A percentile compares a stretch with the other conserved stretches of the same genome.
Evolutionary conservation across 2,113 vertebrate species (phyloP).

Genomic region (Clarias macrocephalus): DNA sequence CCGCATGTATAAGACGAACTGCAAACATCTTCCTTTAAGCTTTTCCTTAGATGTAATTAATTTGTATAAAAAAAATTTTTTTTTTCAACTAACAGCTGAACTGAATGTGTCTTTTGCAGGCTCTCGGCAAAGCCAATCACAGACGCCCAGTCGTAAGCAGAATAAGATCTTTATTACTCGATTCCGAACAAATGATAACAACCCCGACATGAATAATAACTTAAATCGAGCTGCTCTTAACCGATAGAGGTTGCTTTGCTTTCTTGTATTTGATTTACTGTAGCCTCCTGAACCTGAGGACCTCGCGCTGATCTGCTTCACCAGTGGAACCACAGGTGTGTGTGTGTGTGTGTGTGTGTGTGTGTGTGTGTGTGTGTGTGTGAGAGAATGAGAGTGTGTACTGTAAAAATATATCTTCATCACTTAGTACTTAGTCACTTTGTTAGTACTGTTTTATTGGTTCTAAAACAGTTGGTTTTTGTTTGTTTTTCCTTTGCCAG

Average conservation of each 20-base stretch:
- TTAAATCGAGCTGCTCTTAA: not conserved
- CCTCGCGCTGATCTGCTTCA: constrained; percentile 78
- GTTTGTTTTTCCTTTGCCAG: constrained; percentile 64
- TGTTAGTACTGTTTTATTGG: not conserved
- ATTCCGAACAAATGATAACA: not conserved
- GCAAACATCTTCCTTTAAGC: too few relatives aligned
- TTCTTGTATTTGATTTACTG: constrained; percentile 37
- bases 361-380: constrained; percentile 52
- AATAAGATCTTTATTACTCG: too few relatives aligned
- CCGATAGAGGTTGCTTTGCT: constrained; percentile 33
- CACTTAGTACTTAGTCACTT: too few relatives aligned
- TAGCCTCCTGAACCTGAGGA: constrained; percentile 74
- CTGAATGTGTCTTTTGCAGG: constrained; percentile 66
- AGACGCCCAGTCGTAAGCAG: constrained; percentile 78
- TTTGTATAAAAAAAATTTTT: not conserved
- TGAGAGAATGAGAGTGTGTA: not conserved
- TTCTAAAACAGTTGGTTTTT: too few relatives aligned
- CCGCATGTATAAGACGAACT: too few relatives aligned
- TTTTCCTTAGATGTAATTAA: not conserved
- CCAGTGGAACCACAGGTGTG: constrained; percentile 79
- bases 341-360: not conserved
- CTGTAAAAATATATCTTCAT: not conserved
- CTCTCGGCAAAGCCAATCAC: constrained; percentile 78
- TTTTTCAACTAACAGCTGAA: not conserved
- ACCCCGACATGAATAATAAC: not conserved